Conservation (phyloP, 2,888 invertebrate genomes). For the Diachrysia chrysitis region DNA sequence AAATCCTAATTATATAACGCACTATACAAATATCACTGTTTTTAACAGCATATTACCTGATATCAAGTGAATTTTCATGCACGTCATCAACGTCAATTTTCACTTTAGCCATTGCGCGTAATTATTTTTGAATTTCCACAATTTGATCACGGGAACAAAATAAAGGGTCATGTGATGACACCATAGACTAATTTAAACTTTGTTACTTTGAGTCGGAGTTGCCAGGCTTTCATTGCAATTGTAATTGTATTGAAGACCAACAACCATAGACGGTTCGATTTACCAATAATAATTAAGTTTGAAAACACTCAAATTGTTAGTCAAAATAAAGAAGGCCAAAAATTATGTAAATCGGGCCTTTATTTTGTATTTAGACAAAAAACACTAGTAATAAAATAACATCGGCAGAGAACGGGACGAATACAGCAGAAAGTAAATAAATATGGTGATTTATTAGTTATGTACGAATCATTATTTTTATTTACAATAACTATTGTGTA, state of each 20-base stretch:
- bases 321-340: too few relatives aligned
- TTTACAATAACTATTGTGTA: too few relatives aligned
- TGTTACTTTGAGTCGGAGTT: conserved; percentile 35
- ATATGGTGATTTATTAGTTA: too few relatives aligned
- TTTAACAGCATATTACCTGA: conserved; percentile 85
- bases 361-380: too few relatives aligned
- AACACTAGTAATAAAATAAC: too few relatives aligned
- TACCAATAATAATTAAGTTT: too few relatives aligned
- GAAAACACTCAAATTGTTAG: too few relatives aligned
- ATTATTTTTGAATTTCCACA: conserved; percentile 91
- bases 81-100: conserved; percentile 89
- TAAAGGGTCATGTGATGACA: conserved; percentile 91
- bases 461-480: too few relatives aligned
- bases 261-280: not conserved
- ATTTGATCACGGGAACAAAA: conserved; percentile 93
- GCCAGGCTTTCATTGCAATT: conserved; percentile 25
- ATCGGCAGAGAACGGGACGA: too few relatives aligned
- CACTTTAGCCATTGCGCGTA: conserved; percentile 86
- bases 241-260: not conserved
- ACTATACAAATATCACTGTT: conserved; percentile 54
- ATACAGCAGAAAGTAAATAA: too few relatives aligned
- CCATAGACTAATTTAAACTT: conserved; percentile 74
- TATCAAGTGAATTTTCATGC: conserved; percentile 90
- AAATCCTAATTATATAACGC: conserved; percentile 80
- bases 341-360: too few relatives aligned